Conservation (phyloP, 2,888 invertebrate genomes). For the Sphinx pinastri region DNA sequence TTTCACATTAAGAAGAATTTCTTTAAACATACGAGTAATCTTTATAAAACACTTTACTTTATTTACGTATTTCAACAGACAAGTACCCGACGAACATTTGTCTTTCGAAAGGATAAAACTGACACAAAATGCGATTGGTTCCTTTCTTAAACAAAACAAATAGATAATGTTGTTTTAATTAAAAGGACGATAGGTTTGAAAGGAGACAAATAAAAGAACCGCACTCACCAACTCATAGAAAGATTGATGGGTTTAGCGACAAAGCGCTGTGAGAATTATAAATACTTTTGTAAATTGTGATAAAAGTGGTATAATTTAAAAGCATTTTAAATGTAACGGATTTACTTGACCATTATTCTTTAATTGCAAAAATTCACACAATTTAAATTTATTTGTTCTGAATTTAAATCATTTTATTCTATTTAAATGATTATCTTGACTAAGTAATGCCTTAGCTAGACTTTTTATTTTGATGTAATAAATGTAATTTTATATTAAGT, state of each 20-base stretch:
- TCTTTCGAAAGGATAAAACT: neutral
- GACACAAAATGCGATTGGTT: neutral
- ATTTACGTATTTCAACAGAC: too few relatives aligned
- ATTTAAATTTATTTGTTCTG: neutral
- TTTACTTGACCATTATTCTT: neutral
- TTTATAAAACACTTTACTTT: too few relatives aligned
- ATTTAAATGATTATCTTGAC: neutral
- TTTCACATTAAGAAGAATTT: too few relatives aligned
- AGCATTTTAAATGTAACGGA: neutral
- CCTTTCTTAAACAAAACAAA: neutral
- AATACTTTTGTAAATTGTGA: neutral
- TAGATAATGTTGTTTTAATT: slow-evolving; percentile 1
- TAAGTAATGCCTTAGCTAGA: neutral
- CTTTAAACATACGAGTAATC: too few relatives aligned
- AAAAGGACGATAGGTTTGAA: slow-evolving; percentile 16
- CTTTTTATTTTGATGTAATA: too few relatives aligned
- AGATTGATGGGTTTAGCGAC: neutral
- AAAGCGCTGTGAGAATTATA: neutral
- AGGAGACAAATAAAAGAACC: slow-evolving; percentile 4
- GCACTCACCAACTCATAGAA: neutral
- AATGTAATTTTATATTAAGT: too few relatives aligned
- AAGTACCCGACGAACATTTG: neutral
- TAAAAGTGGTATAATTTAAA: neutral
- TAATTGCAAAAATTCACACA: neutral
- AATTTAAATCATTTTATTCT: neutral